A percentile compares a stretch with the other conserved stretches of the same genome.
These are phyloP conservation scores for Daubentonia madagascariensis DNA, from an alignment of 2,113 vertebrate species.

Conservation along the genomic window DNA sequence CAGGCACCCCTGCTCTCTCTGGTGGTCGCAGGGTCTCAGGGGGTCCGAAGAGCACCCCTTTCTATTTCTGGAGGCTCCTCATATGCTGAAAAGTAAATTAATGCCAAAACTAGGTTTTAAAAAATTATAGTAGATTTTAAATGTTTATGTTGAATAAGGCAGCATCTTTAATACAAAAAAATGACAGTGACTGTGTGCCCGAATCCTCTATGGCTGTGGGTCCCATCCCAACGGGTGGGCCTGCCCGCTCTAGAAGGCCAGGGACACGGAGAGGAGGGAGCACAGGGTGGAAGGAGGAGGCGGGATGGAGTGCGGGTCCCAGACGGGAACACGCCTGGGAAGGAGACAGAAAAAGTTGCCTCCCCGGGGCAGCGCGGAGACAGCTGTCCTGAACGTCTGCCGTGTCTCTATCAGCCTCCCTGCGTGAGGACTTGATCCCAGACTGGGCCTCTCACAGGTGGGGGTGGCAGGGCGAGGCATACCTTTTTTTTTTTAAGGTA, in stretches of 20 bases:
- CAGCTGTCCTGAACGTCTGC: not conserved
- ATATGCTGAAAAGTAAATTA: accelerated
- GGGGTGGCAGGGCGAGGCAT: not conserved
- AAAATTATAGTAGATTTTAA: not conserved
- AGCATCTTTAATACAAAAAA: not conserved
- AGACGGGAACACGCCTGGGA: too few species aligned
- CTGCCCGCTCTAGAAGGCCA: not conserved
- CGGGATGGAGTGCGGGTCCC: too few species aligned
- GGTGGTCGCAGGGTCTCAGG: not conserved
- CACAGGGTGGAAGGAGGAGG: not conserved
- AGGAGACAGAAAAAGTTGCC: not conserved
- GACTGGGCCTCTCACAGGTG: not conserved
- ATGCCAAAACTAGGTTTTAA: not conserved
- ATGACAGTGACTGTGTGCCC: not conserved
- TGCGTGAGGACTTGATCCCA: not conserved
- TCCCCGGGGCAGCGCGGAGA: not conserved
- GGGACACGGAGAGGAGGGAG: not conserved
- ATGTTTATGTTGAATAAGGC: not conserved
- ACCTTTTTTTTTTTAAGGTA: not conserved
- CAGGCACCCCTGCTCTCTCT: not conserved
- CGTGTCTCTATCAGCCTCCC: not conserved
- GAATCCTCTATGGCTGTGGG: not conserved
- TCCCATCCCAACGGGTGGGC: not conserved
- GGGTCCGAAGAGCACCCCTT: not conserved
- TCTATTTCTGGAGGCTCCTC: not conserved